Evolutionary conservation across 2,888 invertebrate species (phyloP), one percentile per base, ranked within the genome.

Genomic region (Pasiphila rectangulata): DNA sequence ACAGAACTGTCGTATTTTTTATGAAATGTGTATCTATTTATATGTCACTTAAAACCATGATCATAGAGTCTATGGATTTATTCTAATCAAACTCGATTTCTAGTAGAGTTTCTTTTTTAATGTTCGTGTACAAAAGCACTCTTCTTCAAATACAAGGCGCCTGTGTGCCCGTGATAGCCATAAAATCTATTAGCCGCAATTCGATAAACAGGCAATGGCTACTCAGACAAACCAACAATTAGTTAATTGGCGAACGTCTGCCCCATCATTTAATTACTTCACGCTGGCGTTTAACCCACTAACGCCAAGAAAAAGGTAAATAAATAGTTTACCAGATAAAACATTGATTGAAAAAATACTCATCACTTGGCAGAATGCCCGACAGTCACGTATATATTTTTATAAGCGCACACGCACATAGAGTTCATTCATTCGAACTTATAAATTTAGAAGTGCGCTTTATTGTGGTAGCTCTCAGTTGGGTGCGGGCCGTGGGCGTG

Each of bases 401-500:
- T 68, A 61, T 56, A 60, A 61, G 72, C 75, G 76, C 71, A 63
- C 72, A 69, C 79, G 79, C 83, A 76, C 72, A 67, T 64, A 71
- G 69, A 79, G 83, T 84, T 84, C 83, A 84, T 84, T 84, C 83
- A 85, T 81, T 77, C 77, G 62, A 59, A 45, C 35, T 55, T 70
- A 72, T 76, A 77, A 69, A 75, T 70, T 69, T 79, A 78, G 79
- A 77, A 71, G 56, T 62, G 58, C 65, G 65, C 63, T 67, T 42
- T 68, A 61, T 66, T 67, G 64, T 66, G 58, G 63, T 53, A 20
- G 47, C 25, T 56, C 54, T 59, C 63, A 64, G 60, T 64, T 57
- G 58, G 57, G 56, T 49, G 54, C 45, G 52, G 44, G 48, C 48
- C 51, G 73, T 69, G 65, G 69, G 72, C 63, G 72, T 57, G 66